phyloP scores from a whole-genome alignment of 2,113 vertebrate species.

The Rattus rattus region DNA sequence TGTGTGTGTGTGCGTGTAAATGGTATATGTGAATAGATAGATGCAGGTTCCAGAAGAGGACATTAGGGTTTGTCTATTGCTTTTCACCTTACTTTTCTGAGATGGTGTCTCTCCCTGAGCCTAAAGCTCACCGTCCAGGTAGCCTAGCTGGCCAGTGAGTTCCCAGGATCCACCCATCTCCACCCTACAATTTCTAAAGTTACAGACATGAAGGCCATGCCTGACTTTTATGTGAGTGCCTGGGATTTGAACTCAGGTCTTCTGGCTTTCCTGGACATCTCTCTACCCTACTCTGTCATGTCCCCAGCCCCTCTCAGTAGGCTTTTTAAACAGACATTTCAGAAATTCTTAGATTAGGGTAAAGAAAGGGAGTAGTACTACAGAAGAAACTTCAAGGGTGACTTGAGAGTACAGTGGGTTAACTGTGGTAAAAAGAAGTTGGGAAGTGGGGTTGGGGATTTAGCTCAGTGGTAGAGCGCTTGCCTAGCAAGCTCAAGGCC shows the following conservation, averaged over 20 bases:
- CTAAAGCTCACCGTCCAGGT: background rate
- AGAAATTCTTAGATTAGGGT: background rate
- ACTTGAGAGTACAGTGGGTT: background rate
- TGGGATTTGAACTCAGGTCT: background rate
- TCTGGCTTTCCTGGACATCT: background rate
- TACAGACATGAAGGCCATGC: background rate
- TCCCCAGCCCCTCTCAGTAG: background rate
- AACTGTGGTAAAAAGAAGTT: background rate
- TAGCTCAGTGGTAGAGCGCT: no score
- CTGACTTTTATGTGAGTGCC: background rate
- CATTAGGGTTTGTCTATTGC: background rate
- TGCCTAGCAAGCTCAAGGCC: no score
- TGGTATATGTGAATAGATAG: background rate
- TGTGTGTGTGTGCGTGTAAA: background rate
- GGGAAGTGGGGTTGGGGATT: no score
- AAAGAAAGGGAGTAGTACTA: conserved; percentile 8
- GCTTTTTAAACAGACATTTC: background rate
- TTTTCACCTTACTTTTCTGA: background rate
- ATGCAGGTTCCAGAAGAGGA: background rate
- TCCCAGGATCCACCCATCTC: background rate
- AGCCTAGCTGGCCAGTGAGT: background rate
- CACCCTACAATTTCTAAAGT: background rate
- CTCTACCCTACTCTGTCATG: background rate
- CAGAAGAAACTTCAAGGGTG: background rate
- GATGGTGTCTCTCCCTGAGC: background rate